phyloP scores from a whole-genome alignment of 2,113 vertebrate species.

The Aramus guarauna region DNA sequence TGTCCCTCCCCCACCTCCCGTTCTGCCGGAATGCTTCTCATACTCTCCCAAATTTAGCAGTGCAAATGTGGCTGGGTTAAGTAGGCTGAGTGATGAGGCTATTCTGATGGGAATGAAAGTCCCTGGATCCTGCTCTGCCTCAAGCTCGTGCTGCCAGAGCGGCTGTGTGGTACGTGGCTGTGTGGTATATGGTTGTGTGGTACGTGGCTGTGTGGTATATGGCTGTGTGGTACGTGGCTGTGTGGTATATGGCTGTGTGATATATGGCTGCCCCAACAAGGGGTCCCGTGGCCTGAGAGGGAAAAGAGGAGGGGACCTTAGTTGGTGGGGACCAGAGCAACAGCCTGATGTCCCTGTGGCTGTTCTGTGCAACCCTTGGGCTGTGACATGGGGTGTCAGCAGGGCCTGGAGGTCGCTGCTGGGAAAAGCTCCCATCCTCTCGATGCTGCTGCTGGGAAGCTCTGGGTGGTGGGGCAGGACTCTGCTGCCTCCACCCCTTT shows the following conservation, averaged over 20 bases:
- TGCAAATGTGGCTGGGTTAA: background rate
- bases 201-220: background rate
- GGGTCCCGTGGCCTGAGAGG: background rate
- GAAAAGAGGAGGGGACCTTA: background rate
- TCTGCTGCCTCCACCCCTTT: background rate
- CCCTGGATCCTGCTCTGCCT: background rate
- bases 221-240: background rate
- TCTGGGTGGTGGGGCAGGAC: background rate
- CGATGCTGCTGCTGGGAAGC: background rate
- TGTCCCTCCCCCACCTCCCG: background rate
- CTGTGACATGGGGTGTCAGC: background rate
- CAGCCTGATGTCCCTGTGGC: background rate
- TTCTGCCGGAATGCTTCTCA: conserved; percentile 25
- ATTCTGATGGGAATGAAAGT: background rate
- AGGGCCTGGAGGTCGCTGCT: background rate
- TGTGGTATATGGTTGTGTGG: background rate
- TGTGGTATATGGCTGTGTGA: background rate
- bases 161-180: background rate
- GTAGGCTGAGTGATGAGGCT: background rate
- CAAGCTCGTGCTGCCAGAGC: background rate
- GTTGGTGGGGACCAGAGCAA: background rate
- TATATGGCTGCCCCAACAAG: too few relatives aligned
- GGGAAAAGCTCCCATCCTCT: background rate
- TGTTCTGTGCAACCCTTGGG: background rate
- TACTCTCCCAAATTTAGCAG: conserved; percentile 49